phyloP scores from a whole-genome alignment of 2,888 invertebrate species.

The Erebia palarica region DNA sequence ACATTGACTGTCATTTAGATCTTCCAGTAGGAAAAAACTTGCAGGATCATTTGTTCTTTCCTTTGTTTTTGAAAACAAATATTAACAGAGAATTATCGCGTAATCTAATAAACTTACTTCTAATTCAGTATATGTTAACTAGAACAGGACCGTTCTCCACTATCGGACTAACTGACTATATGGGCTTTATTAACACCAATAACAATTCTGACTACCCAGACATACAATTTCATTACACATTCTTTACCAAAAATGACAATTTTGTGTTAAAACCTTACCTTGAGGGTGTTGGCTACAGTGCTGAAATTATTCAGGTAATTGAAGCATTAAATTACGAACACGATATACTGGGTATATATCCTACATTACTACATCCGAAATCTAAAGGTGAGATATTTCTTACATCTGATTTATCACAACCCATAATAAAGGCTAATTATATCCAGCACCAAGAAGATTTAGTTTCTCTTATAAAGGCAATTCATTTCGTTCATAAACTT shows the following conservation, averaged over 20 bases:
- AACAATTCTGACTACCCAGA: constrained; percentile 72
- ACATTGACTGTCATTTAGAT: constrained; percentile 61
- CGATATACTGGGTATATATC: constrained; percentile 61
- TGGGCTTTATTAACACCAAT: constrained; percentile 76
- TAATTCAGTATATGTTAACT: constrained; percentile 73
- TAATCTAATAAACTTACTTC: constrained; percentile 49
- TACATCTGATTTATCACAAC: constrained; percentile 68
- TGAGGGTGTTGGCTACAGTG: constrained; percentile 51
- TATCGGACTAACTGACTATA: constrained; percentile 70
- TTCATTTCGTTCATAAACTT: constrained; percentile 61
- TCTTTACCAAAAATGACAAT: constrained; percentile 51
- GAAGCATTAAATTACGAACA: constrained; percentile 51
- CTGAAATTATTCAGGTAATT: constrained; percentile 52
- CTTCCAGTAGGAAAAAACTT: constrained; percentile 76
- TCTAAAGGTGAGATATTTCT: constrained; percentile 82
- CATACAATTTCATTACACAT: constrained; percentile 71
- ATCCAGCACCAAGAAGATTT: constrained; percentile 80
- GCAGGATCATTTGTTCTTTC: constrained; percentile 73
- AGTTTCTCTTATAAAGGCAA: constrained; percentile 62
- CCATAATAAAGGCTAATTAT: constrained; percentile 84
- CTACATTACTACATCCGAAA: constrained; percentile 71
- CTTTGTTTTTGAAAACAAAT: constrained; percentile 51
- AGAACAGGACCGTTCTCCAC: constrained; percentile 71
- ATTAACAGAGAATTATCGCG: constrained; percentile 41
- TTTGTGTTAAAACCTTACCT: constrained; percentile 48